phyloP scores from a whole-genome alignment of 1,140 invertebrate genomes.

The Anastatus disparis region DNA sequence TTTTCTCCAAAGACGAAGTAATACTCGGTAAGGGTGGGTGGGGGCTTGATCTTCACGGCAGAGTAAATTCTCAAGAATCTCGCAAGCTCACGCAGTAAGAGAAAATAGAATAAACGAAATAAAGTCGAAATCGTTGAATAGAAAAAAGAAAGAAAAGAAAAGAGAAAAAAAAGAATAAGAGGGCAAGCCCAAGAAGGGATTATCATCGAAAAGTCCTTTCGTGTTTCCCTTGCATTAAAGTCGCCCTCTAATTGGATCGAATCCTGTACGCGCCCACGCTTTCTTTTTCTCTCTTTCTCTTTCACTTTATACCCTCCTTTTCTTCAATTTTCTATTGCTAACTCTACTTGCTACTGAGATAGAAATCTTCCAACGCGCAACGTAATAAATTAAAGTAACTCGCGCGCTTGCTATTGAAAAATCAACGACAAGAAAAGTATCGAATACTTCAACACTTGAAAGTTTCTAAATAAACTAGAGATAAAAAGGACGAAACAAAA shows the following conservation, averaged over 20 bases:
- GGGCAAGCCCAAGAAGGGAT: conserved; percentile 48
- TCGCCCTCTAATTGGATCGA: conserved; percentile 59
- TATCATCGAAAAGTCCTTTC: conserved; percentile 51
- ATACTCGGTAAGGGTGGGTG: not conserved
- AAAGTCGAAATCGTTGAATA: conserved; percentile 31
- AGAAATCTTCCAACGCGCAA: not conserved
- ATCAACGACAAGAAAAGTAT: no score
- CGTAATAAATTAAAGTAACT: conserved; percentile 22
- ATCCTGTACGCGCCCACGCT: conserved; percentile 36
- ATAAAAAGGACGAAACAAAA: no score
- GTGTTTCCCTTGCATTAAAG: conserved; percentile 50
- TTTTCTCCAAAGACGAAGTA: no score
- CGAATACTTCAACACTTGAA: no score
- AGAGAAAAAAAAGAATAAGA: not conserved
- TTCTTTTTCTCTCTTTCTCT: conserved; percentile 23
- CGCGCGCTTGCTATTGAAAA: not conserved
- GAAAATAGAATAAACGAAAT: conserved; percentile 40
- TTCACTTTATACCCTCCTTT: not conserved
- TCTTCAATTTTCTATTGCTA: no score
- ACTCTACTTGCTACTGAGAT: no score
- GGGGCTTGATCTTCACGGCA: not conserved
- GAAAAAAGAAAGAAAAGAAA: conserved; percentile 14
- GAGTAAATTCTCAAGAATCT: conserved; percentile 11
- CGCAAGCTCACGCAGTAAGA: conserved; percentile 17
- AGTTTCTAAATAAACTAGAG: no score